phyloP scores from a whole-genome alignment of 2,113 vertebrate species.

The Anolis carolinensis region DNA sequence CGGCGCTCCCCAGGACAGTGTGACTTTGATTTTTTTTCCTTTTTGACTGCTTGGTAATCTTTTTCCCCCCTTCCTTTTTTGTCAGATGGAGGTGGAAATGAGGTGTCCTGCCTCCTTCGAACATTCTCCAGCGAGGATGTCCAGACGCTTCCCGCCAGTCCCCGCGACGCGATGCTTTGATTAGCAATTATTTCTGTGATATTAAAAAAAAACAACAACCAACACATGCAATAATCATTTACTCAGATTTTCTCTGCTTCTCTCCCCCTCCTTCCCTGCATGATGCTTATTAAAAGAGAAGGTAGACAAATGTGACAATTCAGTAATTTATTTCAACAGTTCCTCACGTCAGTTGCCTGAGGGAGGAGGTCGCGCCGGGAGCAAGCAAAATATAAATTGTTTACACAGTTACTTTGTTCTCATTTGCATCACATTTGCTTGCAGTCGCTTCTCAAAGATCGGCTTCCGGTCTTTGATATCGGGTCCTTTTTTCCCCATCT shows the following conservation, averaged over 20 bases:
- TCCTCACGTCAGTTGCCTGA: constrained; percentile 30
- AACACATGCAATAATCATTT: constrained; percentile 64
- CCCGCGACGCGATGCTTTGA: constrained; percentile 54
- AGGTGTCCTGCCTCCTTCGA: constrained; percentile 79
- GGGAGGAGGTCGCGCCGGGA: accelerated
- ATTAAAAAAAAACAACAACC: constrained; percentile 56
- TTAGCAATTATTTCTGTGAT: constrained; percentile 76
- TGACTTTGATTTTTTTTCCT: constrained; percentile 72
- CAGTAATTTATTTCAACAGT: constrained; percentile 41
- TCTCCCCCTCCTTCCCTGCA: neutral
- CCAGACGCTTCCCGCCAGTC: constrained; percentile 58
- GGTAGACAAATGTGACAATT: constrained; percentile 41
- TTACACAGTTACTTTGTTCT: neutral
- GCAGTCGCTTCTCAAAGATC: neutral
- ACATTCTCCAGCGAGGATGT: constrained; percentile 64
- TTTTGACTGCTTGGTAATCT: constrained; percentile 83
- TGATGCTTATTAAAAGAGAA: constrained; percentile 43
- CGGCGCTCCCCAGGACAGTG: constrained; percentile 67
- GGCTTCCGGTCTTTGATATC: neutral
- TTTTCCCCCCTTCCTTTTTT: constrained; percentile 45
- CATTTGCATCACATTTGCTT: constrained; percentile 8
- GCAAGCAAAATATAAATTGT: neutral
- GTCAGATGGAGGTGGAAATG: constrained; percentile 87
- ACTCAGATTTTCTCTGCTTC: constrained; percentile 43
- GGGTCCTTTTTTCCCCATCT: too few species aligned